Percentiles rank a stretch among this genome's conserved stretches.
phyloP scores from a whole-genome alignment of 2,888 invertebrate genomes.

The Syritta pipiens region DNA sequence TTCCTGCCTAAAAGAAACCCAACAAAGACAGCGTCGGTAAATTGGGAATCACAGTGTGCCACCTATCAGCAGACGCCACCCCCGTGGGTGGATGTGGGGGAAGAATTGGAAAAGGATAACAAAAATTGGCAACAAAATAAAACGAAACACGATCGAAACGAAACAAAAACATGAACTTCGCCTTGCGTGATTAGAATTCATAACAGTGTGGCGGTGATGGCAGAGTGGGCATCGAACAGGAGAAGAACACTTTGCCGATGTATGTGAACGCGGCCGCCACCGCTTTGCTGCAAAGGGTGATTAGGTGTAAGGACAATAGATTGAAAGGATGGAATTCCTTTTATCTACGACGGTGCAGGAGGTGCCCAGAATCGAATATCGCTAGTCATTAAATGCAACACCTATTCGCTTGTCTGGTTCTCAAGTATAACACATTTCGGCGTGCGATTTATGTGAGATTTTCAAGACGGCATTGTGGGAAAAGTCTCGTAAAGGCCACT shows the following conservation, averaged over 20 bases:
- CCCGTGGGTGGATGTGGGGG: neutral
- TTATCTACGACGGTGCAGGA: conserved; percentile 4
- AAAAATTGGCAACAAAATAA: conserved; percentile 48
- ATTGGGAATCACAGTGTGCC: conserved; percentile 51
- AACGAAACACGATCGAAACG: conserved; percentile 28
- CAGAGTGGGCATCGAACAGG: neutral
- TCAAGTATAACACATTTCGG: neutral
- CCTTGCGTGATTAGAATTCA: conserved; percentile 66
- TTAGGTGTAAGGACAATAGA: conserved; percentile 47
- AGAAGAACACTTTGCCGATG: neutral
- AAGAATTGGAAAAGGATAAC: conserved; percentile 41
- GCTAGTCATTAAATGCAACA: conserved; percentile 50
- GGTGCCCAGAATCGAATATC: conserved; percentile 33
- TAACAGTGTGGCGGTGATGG: conserved; percentile 28
- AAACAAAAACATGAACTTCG: conserved; percentile 56
- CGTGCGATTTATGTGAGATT: conserved; percentile 14
- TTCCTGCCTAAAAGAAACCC: neutral
- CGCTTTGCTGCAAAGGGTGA: conserved; percentile 18
- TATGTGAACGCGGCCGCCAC: neutral
- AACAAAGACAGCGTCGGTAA: conserved; percentile 40
- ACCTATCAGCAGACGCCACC: conserved; percentile 41
- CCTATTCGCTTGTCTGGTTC: conserved; percentile 27
- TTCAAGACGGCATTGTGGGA: too few relatives aligned
- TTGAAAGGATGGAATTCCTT: conserved; percentile 36
- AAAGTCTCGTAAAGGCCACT: too few relatives aligned